These are phyloP conservation scores for Epistrophe eligans DNA, from an alignment of 2,888 invertebrate species.

Conservation along the genomic window DNA sequence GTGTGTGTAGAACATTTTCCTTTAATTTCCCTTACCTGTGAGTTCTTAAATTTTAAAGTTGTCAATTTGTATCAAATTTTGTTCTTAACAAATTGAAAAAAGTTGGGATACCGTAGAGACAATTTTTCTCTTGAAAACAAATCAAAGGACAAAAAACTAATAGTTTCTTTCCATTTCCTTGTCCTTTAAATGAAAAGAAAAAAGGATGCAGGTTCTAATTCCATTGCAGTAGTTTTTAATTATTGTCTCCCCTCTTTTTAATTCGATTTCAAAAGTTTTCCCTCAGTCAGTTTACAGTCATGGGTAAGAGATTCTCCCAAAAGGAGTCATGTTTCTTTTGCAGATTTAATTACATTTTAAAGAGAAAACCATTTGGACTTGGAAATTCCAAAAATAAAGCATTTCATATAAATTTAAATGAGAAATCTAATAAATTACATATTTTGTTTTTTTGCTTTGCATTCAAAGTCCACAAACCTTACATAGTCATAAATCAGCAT, in stretches of 20 bases:
- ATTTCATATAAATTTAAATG: slow-evolving; percentile 14
- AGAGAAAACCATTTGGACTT: not conserved
- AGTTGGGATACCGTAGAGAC: not conserved
- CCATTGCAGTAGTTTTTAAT: not conserved
- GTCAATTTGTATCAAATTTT: not conserved
- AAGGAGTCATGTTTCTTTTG: not conserved
- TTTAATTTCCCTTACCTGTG: not conserved
- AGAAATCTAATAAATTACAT: slow-evolving; percentile 5
- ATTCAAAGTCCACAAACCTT: not conserved
- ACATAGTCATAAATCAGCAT: slow-evolving; percentile 14
- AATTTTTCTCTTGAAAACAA: not conserved
- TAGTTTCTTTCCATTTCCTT: not conserved
- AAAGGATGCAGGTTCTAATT: not conserved
- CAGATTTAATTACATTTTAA: slow-evolving; percentile 1
- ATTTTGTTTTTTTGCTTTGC: not conserved
- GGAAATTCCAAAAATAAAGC: not conserved
- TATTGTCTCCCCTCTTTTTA: not conserved
- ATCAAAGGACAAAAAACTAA: not conserved
- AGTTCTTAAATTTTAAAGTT: not conserved
- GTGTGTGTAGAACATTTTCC: too few species aligned
- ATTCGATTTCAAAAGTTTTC: not conserved
- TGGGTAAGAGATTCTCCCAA: not conserved
- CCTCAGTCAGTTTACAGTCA: not conserved
- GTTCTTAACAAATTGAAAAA: not conserved
- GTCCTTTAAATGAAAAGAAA: not conserved